phyloP scores from a whole-genome alignment of 2,888 invertebrate genomes.

The Harpalus rufipes region DNA sequence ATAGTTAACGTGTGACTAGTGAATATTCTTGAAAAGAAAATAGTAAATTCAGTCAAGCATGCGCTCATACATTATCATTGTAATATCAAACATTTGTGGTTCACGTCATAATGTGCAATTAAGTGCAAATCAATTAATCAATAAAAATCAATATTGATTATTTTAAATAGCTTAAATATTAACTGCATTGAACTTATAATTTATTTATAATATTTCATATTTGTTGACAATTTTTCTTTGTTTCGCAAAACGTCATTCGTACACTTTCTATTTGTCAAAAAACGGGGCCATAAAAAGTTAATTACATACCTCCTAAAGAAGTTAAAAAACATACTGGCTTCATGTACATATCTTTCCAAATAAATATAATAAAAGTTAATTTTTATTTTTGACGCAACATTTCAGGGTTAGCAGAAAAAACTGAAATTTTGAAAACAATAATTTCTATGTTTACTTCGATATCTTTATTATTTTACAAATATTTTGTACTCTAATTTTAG shows the following conservation, averaged over 20 bases:
- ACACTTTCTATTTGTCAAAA: background rate
- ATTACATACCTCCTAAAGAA: background rate
- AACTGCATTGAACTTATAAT: background rate
- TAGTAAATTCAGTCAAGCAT: conserved; percentile 56
- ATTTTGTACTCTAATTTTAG: conserved; percentile 35
- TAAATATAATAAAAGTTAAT: background rate
- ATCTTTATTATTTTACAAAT: conserved; percentile 43
- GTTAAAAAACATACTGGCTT: conserved; percentile 35
- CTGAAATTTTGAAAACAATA: conserved; percentile 42
- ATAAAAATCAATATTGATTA: conserved; percentile 61
- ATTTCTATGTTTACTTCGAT: conserved; percentile 24
- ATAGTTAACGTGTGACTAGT: conserved; percentile 29
- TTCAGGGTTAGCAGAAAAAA: conserved; percentile 35
- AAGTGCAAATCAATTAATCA: conserved; percentile 58
- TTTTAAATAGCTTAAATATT: conserved; percentile 12
- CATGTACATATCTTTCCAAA: conserved; percentile 30
- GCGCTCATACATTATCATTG: conserved; percentile 59
- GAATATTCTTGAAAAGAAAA: conserved; percentile 44
- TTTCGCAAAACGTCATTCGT: background rate
- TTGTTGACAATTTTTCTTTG: conserved; percentile 5
- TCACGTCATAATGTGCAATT: conserved; percentile 59
- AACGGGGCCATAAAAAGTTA: background rate
- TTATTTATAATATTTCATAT: conserved; percentile 15
- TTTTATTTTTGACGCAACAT: conserved; percentile 12
- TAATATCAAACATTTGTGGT: conserved; percentile 49